Conservation (phyloP, 2,888 invertebrate species). For the Herminia tarsipennalis region DNA sequence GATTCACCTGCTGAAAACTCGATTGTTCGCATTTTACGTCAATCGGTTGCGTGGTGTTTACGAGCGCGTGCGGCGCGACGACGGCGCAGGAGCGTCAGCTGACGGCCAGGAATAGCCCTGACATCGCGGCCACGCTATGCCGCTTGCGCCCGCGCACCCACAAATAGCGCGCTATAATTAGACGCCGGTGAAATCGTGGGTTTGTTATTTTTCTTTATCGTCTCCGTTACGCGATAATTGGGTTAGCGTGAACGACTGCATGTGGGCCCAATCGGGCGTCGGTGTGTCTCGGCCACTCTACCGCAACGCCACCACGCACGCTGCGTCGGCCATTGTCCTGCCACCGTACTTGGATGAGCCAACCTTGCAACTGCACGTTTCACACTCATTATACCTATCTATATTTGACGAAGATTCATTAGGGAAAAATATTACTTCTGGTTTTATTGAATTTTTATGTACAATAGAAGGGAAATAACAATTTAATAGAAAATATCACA, state of each 20-base stretch:
- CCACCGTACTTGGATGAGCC: slow-evolving; percentile 38
- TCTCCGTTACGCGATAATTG: slow-evolving; percentile 85
- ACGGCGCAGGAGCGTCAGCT: slow-evolving; percentile 79
- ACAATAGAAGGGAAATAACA: not conserved
- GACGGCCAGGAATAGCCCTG: slow-evolving; percentile 85
- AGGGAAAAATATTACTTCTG: not conserved
- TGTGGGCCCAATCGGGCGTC: slow-evolving; percentile 83
- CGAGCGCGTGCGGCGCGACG: slow-evolving; percentile 61
- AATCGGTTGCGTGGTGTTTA: slow-evolving; percentile 84
- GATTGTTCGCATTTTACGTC: slow-evolving; percentile 85
- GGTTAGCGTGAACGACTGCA: slow-evolving; percentile 80
- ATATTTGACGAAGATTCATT: slow-evolving; percentile 13
- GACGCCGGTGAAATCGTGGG: slow-evolving; percentile 85
- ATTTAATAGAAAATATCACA: not conserved
- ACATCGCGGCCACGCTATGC: slow-evolving; percentile 84
- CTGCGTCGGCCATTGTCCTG: slow-evolving; percentile 66
- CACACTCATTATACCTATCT: slow-evolving; percentile 9
- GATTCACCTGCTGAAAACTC: slow-evolving; percentile 85
- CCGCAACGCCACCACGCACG: slow-evolving; percentile 51
- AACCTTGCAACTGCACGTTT: slow-evolving; percentile 28
- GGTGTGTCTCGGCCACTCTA: slow-evolving; percentile 77
- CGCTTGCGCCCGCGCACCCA: slow-evolving; percentile 83
- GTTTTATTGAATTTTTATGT: not conserved
- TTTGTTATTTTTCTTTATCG: slow-evolving; percentile 86
- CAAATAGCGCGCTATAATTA: slow-evolving; percentile 84